phyloP scores from a whole-genome alignment of 2,797 vertebrate species.

The Melopsittacus undulatus region DNA sequence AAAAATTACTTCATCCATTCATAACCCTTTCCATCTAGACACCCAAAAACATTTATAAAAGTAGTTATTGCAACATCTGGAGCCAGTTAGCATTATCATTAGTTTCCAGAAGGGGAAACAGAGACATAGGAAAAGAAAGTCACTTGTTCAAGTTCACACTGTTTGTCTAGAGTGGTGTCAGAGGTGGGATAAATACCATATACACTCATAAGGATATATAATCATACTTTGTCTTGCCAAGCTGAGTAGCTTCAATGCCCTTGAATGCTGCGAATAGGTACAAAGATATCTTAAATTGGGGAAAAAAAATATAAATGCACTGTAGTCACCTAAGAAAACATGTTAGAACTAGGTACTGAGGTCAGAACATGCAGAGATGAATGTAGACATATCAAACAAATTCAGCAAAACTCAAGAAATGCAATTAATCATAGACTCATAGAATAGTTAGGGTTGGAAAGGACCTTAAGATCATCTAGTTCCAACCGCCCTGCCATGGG shows the following conservation, averaged over 20 bases:
- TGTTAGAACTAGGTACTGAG: fast-evolving
- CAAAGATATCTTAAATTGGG: not conserved
- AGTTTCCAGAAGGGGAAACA: not conserved
- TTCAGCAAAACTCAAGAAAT: not conserved
- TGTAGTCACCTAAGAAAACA: not conserved
- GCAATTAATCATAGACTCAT: not conserved
- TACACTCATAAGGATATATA: not conserved
- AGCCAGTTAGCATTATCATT: not conserved
- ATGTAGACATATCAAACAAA: not conserved
- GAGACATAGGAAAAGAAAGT: not conserved
- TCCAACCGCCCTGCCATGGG: no score
- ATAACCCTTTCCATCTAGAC: not conserved
- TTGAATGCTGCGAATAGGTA: not conserved
- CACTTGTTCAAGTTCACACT: not conserved
- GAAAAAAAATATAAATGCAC: not conserved
- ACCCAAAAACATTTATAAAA: not conserved
- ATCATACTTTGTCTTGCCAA: not conserved
- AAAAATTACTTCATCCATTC: not conserved
- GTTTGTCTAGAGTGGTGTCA: not conserved
- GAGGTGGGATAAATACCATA: not conserved
- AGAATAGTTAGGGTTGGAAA: no score
- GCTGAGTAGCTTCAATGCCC: not conserved
- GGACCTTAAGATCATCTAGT: no score
- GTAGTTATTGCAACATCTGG: not conserved
- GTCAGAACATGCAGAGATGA: not conserved